Percentiles rank a stretch among this genome's conserved stretches.
Evolutionary conservation across 2,888 invertebrate species (phyloP).

Genomic region (Acrobasis repandana): DNA sequence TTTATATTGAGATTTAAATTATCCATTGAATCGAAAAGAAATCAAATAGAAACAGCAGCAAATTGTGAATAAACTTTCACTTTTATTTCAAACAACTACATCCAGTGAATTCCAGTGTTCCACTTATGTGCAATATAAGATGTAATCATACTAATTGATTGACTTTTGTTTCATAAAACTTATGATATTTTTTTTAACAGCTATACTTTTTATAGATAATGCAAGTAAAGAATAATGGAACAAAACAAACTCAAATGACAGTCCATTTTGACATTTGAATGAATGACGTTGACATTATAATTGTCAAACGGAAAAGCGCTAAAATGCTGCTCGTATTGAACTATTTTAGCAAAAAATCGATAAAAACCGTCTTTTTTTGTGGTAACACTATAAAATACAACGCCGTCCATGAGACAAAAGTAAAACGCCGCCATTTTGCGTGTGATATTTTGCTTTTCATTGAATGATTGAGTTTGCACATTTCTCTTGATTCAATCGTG

Average conservation of each 20-base stretch:
- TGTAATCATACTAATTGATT: not conserved
- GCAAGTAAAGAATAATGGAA: not conserved
- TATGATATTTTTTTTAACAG: not conserved
- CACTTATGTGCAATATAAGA: not conserved
- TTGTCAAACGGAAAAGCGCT: not conserved
- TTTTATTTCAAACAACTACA: conserved; percentile 35
- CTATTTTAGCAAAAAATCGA: not conserved
- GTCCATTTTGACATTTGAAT: too few species aligned
- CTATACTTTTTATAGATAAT: not conserved
- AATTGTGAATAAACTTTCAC: conserved; percentile 49
- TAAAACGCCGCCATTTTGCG: conserved; percentile 59
- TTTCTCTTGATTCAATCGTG: not conserved
- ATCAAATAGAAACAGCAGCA: conserved; percentile 24
- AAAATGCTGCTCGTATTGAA: too few species aligned
- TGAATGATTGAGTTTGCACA: conserved; percentile 10
- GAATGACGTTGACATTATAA: not conserved
- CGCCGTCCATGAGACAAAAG: not conserved
- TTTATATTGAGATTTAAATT: not conserved
- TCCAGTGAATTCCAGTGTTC: conserved; percentile 27
- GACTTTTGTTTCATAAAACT: not conserved
- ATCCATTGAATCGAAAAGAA: conserved; percentile 4
- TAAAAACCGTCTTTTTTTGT: not conserved
- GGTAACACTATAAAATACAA: not conserved
- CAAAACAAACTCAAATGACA: not conserved
- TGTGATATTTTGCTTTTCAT: conserved; percentile 42